Percentiles rank a stretch among this genome's conserved stretches.
These are phyloP conservation scores for Sebastes miniatus DNA, from an alignment of 2,797 vertebrate species.

Conservation along the genomic window DNA sequence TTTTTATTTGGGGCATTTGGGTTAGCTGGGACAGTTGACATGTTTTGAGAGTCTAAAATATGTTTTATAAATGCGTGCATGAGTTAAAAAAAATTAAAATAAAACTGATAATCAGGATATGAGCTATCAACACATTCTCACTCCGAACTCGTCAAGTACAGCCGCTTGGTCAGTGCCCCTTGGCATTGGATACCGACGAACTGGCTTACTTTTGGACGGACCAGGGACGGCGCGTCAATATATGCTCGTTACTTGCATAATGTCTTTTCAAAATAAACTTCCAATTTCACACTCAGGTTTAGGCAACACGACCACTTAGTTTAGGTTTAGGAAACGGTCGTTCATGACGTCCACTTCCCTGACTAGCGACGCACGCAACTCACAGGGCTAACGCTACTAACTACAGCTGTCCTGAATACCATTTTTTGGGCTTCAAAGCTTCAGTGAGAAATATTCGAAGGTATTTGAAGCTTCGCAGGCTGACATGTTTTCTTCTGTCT, in stretches of 20 bases:
- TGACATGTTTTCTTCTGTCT: too few relatives aligned
- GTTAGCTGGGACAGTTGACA: background rate
- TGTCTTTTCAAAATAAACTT: background rate
- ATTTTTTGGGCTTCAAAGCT: too few relatives aligned
- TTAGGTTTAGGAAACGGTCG: background rate
- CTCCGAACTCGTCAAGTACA: background rate
- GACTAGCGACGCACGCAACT: background rate
- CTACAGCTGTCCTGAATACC: fast-evolving
- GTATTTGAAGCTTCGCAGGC: too few relatives aligned
- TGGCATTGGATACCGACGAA: background rate
- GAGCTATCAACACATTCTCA: background rate
- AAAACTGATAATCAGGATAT: background rate
- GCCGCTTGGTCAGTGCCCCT: background rate
- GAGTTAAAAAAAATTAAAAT: background rate
- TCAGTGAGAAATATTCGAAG: too few relatives aligned
- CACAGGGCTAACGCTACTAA: background rate
- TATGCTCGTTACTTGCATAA: background rate
- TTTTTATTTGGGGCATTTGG: background rate
- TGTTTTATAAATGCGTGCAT: background rate
- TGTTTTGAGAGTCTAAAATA: background rate
- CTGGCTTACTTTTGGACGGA: too few relatives aligned
- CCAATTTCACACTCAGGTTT: background rate
- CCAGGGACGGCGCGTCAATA: background rate
- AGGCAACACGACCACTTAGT: background rate
- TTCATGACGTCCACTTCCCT: fast-evolving